Evolutionary conservation across 2,797 vertebrate species (phyloP), one percentile per base, ranked within the genome.

Genomic region (Sciurus carolinensis): DNA sequence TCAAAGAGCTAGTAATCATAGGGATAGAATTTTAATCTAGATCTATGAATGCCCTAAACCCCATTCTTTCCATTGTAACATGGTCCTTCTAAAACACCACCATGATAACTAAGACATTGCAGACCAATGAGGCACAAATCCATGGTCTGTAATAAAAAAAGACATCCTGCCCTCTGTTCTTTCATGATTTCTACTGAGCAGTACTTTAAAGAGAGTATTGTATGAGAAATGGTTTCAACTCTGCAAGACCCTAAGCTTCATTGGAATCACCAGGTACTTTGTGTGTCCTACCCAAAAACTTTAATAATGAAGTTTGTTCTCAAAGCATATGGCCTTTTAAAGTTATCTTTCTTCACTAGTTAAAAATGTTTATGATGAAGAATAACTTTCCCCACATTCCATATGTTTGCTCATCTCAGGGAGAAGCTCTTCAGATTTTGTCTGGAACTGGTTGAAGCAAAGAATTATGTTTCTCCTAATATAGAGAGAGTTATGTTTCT

Each of bases 351-450:
- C 92, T 17, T 52, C n/a, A 87, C 71, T 77, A 66, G 24, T 82
- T 95, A 93, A 91, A 95, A 94, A 77, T 39, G 11, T 93, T 97
- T 80, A 84, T 39, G 59, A 87, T 76, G 22, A 75, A 88, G 33
- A 91, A 52, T 86, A 86, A 84, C 24, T 91, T 83, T 67, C 36
- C 18, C 36, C 36, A 72, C n/a, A 92, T 67, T 87, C 47, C 18
- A 50, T 75, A 72, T 87, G 36, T 79, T 92, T 89, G 12, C 13
- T 84, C 59, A 59, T 89, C 67, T 91, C 67, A 77, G 66, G 3
- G 28, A 91, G 54, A 81, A 67, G 33, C 42, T 88, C 28, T 87
- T 28, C 28, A 87, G 75, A 79, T 72, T 62, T 66, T 50, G 3
- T 95, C 22, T 42, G 12, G 33, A 87, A 33, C 20, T 75, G 44